Percentiles rank a stretch among this genome's conserved stretches.
These are phyloP conservation scores for Xylophagus ater DNA, from an alignment of 2,888 invertebrate species.

Conservation along the genomic window DNA sequence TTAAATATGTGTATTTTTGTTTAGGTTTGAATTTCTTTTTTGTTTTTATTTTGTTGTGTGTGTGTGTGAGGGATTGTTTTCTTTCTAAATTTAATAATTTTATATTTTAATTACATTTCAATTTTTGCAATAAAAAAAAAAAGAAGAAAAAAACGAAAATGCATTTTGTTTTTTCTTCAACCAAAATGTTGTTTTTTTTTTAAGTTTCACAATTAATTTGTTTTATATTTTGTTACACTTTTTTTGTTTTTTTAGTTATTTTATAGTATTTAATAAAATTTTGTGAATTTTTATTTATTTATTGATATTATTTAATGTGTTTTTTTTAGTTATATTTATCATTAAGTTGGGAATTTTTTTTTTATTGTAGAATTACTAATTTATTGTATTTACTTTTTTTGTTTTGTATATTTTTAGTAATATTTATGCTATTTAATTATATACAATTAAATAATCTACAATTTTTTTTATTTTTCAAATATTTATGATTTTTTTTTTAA, in stretches of 20 bases:
- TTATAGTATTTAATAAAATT: too few species aligned
- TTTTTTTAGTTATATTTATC: neutral
- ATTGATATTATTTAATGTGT: neutral
- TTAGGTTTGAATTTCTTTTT: too few species aligned
- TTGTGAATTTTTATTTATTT: neutral
- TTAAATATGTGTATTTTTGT: too few species aligned
- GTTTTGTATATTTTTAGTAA: neutral
- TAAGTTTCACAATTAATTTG: neutral
- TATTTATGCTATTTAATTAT: neutral
- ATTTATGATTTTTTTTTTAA: neutral
- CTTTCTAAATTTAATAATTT: too few species aligned
- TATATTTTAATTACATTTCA: too few species aligned
- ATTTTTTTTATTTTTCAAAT: too few species aligned
- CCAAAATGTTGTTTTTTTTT: too few species aligned
- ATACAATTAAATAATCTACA: constrained; percentile 2
- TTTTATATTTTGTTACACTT: neutral
- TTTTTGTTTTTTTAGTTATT: neutral
- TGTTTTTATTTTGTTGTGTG: too few species aligned
- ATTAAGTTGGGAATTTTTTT: neutral
- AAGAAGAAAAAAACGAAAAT: too few species aligned
- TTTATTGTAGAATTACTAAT: neutral
- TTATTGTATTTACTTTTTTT: neutral
- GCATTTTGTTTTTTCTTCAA: too few species aligned
- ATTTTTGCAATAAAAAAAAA: too few species aligned
- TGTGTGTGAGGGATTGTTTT: too few species aligned